Base-by-base conservation (phyloP, 2,113 vertebrate genomes). In the Pangasianodon hypophthalmus region DNA sequence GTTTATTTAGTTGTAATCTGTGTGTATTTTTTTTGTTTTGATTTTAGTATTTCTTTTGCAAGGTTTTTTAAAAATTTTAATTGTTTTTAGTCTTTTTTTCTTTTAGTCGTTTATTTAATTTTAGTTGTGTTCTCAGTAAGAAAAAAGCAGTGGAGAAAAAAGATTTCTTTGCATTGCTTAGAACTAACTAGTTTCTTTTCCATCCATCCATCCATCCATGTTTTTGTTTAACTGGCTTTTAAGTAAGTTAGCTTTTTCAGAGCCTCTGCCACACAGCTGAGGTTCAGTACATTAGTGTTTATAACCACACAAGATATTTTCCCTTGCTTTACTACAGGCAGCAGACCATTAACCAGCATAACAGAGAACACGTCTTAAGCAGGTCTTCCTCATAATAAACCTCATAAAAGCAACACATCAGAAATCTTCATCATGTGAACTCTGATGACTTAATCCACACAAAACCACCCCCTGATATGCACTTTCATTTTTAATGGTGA, bases 401-500 rank as follows among this genome's bases (percentile, higher is more conserved):
- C 24, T 11, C 13, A 26, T 48, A 14, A 29, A 50, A 79, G 77
- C 50, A 19, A 10, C 80, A 82, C 32, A 21, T 19, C 19, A 24
- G 81, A 83, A 56, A 11, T 37, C 52, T 41, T 83, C 81, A 58
- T 37, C 50, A 64, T 18, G n/a, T 24, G 69, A 87, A 9, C 56
- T 24, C 64, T 67, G 91, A 89, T 71, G 79, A 87, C 79, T 82
- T 71, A n/a, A 88, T 88, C 80, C 64, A 9, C 4, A 8, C 58
- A 56, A 69, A 88, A 91, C 50, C 62, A 54, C 4, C 4, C 4
- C 69, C 44, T 37, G 71, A 89, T 85, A 67, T 91, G 85, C 90
- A 91, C 89, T 67, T 90, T 86, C 18, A 88, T 44, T 88, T 88
- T 87, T 87, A 80, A 48, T 79, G 41, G 67, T 10, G 44, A 88